Base-by-base conservation (phyloP, 2,888 invertebrate species). In the Mellilla xanthometata region DNA sequence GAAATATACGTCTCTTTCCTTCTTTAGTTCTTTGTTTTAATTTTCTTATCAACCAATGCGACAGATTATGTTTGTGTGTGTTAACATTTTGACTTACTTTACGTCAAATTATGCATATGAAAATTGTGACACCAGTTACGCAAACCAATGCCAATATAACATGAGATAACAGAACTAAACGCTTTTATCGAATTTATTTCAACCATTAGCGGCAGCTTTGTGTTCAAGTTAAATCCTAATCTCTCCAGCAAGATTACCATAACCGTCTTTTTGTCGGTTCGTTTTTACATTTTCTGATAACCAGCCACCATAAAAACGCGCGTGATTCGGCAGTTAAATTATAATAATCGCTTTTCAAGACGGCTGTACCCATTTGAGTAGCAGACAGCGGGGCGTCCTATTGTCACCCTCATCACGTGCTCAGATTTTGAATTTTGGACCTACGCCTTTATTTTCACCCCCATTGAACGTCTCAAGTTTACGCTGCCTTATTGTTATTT, bases 381-480 rank as follows among this genome's bases (percentile, higher is more conserved):
- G 11, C 67, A 76, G 73, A 72, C 68, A 65, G 46, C 43, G 56
- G 58, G 72, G 72, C 68, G 71, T 65, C 70, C 64, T 40, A 67
- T 77, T 77, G 73, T 75, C 65, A 72, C 54, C 58, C 69, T 65
- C 66, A 68, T 74, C 79, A 76, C 77, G 75, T 68, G 47, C 57
- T 52, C 45, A 71, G 72, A 72, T 75, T 76, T 58, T 60, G 63
- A 19, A 38, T 48, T 33, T 45, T 31, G 52, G 52, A 40, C 45
- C 54, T 56, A 42, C 39, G 52, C 52, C 60, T 72, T 70, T 72
- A 68, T 69, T 63, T 62, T 30, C 30, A n/a, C 30, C 38, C 55
- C 68, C 64, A 75, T 75, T 72, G 67, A 72, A 70, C 68, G 65
- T 60, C n/a, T 19, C 15, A 6, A 19, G 15, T 19, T 19, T 19